Conservation (phyloP, 2,113 vertebrate species). For the Onychostruthus taczanowskii region DNA sequence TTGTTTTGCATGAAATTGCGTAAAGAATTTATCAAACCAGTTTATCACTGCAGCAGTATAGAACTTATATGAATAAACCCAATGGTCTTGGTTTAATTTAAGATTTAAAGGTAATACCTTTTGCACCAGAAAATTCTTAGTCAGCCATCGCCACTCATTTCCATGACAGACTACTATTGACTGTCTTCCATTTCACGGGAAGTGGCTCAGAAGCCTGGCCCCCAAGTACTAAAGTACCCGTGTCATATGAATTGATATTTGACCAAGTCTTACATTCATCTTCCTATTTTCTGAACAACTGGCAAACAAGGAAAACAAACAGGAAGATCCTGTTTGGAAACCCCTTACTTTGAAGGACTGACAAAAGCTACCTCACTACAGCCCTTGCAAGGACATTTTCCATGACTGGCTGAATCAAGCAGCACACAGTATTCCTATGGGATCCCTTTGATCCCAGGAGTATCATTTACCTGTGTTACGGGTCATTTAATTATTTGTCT, state of each 20-base stretch:
- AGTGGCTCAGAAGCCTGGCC: background rate
- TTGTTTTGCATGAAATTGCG: background rate
- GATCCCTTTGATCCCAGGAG: constrained; percentile 48
- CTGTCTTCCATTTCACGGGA: background rate
- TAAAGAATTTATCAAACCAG: background rate
- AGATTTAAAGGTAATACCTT: background rate
- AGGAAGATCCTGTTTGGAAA: constrained; percentile 55
- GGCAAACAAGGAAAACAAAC: constrained; percentile 40
- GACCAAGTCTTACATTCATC: background rate
- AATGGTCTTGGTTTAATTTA: background rate
- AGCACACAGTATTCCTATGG: background rate
- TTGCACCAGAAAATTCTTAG: background rate
- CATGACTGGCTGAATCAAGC: background rate
- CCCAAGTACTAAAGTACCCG: background rate
- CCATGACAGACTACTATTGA: background rate
- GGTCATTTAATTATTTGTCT: constrained; percentile 58
- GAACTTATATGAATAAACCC: background rate
- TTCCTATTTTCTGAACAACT: background rate
- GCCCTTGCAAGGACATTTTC: background rate
- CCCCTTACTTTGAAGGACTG: constrained; percentile 16
- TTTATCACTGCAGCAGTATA: background rate
- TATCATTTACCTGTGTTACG: constrained; percentile 38
- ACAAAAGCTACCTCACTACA: background rate
- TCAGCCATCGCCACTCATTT: background rate
- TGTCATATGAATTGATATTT: background rate